Conservation (phyloP, 2,113 vertebrate species). For the Hydrolagus affinis region DNA sequence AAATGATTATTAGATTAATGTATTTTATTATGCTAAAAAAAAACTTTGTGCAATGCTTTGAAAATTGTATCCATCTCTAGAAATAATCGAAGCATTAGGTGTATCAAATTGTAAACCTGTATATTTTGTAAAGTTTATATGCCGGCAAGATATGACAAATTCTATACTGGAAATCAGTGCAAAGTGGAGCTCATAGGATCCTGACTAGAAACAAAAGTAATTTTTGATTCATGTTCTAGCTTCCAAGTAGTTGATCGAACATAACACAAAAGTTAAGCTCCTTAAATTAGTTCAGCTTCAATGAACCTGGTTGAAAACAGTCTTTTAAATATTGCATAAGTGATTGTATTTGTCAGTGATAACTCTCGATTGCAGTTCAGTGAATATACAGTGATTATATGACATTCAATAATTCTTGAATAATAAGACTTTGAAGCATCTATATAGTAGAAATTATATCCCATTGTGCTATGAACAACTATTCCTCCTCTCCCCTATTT, state of each 20-base stretch:
- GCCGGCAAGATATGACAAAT: not conserved
- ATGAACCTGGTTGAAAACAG: not conserved
- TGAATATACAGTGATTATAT: not conserved
- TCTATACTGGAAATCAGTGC: not conserved
- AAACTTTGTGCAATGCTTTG: no score
- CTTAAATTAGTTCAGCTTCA: not conserved
- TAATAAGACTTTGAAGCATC: not conserved
- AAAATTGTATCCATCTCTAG: no score
- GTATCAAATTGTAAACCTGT: not conserved
- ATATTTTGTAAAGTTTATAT: not conserved
- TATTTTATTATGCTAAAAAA: no score
- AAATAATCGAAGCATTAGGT: not conserved
- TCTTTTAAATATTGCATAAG: not conserved
- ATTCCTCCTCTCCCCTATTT: no score
- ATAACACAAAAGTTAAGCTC: not conserved
- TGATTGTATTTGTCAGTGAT: not conserved
- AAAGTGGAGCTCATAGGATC: not conserved
- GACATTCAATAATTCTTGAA: not conserved
- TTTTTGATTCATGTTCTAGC: not conserved
- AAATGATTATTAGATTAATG: no score
- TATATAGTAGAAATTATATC: not conserved
- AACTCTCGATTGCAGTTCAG: not conserved
- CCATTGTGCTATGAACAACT: not conserved
- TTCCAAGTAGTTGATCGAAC: not conserved
- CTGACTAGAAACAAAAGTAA: not conserved